Evolutionary conservation across 2,888 invertebrate genomes (phyloP).

Genomic region (Pristionchus entomophagus): DNA sequence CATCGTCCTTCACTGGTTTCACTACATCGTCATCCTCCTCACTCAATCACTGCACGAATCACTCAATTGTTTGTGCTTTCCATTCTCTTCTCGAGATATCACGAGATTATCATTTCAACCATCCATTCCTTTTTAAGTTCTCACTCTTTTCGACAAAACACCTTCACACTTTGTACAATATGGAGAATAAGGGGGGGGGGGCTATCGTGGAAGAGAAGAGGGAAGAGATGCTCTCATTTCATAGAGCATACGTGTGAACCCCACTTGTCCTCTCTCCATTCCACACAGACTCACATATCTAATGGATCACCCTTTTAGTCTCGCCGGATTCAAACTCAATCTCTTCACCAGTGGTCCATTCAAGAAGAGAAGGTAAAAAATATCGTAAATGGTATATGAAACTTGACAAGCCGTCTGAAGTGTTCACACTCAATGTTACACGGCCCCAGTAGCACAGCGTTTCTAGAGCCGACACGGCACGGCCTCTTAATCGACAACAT

Average conservation of each 20-base stretch:
- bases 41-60: background rate
- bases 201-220: background rate
- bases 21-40: background rate
- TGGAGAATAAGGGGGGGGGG: background rate
- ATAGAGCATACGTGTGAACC: too few species aligned
- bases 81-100: background rate
- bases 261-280: too few species aligned
- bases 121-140: too few species aligned
- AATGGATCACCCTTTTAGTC: background rate
- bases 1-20: background rate
- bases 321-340: conserved; percentile 32
- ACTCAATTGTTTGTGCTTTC: background rate
- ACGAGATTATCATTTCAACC: background rate
- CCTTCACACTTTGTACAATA: too few species aligned
- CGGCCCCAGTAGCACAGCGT: too few species aligned
- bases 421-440: too few species aligned
- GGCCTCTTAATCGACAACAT: too few species aligned
- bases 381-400: background rate
- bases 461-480: too few species aligned
- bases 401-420: too few species aligned
- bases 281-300: background rate
- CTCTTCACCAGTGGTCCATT: background rate
- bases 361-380: background rate
- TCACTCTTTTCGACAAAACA: too few species aligned
- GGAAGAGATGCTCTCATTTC: too few species aligned